Percentiles rank a stretch among this genome's conserved stretches.
phyloP scores from a whole-genome alignment of 2,113 vertebrate genomes.

The Podilymbus podiceps region DNA sequence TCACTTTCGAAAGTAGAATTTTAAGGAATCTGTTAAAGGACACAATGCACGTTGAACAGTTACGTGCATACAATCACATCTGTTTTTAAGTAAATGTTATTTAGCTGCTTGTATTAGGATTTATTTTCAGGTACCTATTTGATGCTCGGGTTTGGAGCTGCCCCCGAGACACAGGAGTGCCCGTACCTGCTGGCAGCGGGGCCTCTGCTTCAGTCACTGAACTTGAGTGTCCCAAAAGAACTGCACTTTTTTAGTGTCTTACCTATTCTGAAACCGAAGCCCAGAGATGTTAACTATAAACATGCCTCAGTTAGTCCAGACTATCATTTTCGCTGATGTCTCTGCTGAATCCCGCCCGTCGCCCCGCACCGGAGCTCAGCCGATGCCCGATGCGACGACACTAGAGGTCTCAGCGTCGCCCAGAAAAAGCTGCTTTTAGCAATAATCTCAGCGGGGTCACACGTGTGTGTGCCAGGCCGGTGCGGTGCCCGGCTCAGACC shows the following conservation, averaged over 20 bases:
- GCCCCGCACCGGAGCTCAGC: neutral
- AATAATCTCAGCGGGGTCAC: neutral
- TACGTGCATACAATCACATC: accelerated
- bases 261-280: neutral
- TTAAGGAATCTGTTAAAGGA: neutral
- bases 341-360: neutral
- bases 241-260: neutral
- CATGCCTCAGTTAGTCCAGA: accelerated
- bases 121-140: neutral
- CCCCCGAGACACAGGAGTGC: neutral
- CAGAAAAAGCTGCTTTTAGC: neutral
- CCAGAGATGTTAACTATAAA: neutral
- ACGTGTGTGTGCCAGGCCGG: neutral
- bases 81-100: neutral
- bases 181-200: neutral
- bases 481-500: neutral
- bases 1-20: neutral
- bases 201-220: neutral
- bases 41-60: neutral
- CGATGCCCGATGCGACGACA: neutral
- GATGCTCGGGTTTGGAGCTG: neutral
- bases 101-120: neutral
- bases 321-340: neutral
- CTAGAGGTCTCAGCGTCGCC: slow-evolving; percentile 3
- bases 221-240: neutral